Base-by-base conservation (phyloP, 2,113 vertebrate species). In the Phocoena sinus region DNA sequence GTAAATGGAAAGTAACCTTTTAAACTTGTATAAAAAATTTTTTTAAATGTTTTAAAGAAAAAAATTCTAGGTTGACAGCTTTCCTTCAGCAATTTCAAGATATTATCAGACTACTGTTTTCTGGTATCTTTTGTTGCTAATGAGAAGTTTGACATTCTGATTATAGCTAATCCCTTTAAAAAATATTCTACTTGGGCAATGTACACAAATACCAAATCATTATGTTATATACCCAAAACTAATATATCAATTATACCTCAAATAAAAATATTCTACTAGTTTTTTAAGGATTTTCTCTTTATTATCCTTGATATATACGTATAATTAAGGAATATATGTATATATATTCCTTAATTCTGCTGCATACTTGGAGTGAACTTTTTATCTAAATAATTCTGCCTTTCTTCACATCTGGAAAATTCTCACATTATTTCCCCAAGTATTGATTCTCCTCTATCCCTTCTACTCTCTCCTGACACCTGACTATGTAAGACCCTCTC, bases 381-480 rank as follows among this genome's bases (percentile, higher is more conserved):
- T 76, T 89, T 79, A 67, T 94, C 77, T 67, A 85, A 94, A 85
- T 81, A 94, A 92, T 68, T 76, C 26, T 93, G 20, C 12, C 14
- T 85, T 79, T 80, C 38, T 90, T 88, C 74, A 50, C 60, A 33
- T 95, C 33, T 53, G 15, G 26, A 91, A 83, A 91, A 60, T 41
- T 65, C 31, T 95, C 67, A 41, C 25, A 81, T 56, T 83, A 53
- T 84, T 67, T 92, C 71, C 50, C 47, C 5, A n/a, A 60, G 21
- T 67, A 28, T 38, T 21, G 18, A 41, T 60, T 79, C 25, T 68
- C 21, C 28, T 90, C 38, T 14, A 28, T 36, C 9, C 17, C 4
- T 41, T 92, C 13, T 38, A 31, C 25, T 76, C 20, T 67, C 41
- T 58, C 76, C n/a, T 70, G 65, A 92, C 8, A 50, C 14, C 36